Conservation (phyloP, 1,140 invertebrate species). For the Apis cerana region DNA sequence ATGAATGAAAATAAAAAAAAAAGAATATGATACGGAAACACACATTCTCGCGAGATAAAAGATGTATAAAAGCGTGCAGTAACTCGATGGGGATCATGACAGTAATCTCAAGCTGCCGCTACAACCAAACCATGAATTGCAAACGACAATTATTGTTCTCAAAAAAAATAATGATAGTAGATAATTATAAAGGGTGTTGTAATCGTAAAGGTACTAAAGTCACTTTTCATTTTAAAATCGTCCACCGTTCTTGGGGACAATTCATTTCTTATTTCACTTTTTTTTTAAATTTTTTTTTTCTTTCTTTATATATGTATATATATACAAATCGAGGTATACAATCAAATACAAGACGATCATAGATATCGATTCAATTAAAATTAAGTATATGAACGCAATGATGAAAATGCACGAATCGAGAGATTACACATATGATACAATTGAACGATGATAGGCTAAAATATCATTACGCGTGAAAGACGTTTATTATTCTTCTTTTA, state of each 20-base stretch:
- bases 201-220: conserved; percentile 1
- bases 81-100: not conserved
- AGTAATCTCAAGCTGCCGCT: not conserved
- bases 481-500: not conserved
- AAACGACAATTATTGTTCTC: not conserved
- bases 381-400: conserved; percentile 12
- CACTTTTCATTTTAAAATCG: conserved; percentile 12
- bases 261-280: conserved; percentile 26
- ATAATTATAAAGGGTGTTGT: not conserved
- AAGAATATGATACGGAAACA: not conserved
- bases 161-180: not conserved
- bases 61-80: not conserved
- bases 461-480: conserved; percentile 32
- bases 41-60: not conserved
- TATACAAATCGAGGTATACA: conserved; percentile 39
- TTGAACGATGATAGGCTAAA: conserved; percentile 31
- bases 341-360: conserved; percentile 41
- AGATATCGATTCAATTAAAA: conserved; percentile 24
- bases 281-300: conserved; percentile 3
- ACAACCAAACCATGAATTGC: conserved; percentile 13
- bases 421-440: conserved; percentile 13
- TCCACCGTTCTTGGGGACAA: not conserved
- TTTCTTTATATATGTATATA: conserved; percentile 34
- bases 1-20: not conserved
- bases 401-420: conserved; percentile 15